Conservation (phyloP, 2,113 vertebrate species). For the Clarias gariepinus region DNA sequence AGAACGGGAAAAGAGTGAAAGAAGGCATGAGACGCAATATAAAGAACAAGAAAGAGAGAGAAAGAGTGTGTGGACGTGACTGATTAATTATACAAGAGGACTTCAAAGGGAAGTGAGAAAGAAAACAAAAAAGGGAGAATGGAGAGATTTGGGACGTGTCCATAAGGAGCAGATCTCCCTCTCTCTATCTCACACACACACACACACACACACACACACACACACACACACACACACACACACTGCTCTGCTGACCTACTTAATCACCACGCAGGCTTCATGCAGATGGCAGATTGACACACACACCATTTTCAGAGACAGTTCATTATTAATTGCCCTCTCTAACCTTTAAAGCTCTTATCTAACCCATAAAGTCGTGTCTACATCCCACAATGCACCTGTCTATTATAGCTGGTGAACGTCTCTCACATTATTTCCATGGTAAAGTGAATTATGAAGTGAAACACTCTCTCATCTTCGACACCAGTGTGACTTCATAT, state of each 20-base stretch:
- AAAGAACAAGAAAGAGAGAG: neutral
- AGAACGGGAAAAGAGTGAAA: neutral
- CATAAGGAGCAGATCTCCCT: conserved; percentile 5
- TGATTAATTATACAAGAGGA: neutral
- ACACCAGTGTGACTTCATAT: neutral
- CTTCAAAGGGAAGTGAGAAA: neutral
- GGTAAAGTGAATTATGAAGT: neutral
- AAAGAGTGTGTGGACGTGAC: neutral
- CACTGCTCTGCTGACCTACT: conserved; percentile 36
- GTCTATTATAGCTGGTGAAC: neutral
- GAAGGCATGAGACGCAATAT: neutral
- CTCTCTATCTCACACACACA: neutral
- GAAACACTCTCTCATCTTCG: neutral
- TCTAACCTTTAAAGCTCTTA: neutral
- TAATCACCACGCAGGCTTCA: neutral
- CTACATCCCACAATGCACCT: neutral
- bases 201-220: neutral
- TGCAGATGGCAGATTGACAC: neutral
- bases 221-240: neutral
- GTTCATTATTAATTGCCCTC: neutral
- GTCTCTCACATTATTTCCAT: neutral
- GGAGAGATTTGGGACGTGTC: conserved; percentile 18
- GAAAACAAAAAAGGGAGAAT: neutral
- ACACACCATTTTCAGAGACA: neutral
- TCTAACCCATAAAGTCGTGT: neutral